These are phyloP conservation scores for Gambusia holbrooki DNA, from an alignment of 2,113 vertebrate species.

Conservation along the genomic window DNA sequence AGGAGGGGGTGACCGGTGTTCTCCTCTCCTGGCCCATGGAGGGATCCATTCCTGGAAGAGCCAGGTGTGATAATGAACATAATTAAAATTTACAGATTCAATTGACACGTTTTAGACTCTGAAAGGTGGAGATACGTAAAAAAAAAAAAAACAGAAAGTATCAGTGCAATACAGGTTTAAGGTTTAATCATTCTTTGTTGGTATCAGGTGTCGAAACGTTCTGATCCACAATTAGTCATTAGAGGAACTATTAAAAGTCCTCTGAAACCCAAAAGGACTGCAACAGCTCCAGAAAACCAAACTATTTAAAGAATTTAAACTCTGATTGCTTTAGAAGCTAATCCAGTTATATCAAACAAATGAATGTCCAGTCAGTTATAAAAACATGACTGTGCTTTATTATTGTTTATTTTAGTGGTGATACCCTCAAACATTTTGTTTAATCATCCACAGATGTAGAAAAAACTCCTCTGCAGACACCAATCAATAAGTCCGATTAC, in stretches of 20 bases:
- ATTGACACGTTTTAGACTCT: too few species aligned
- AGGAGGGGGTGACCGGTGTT: constrained; percentile 89
- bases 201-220: not conserved
- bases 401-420: not conserved
- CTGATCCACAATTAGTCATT: not conserved
- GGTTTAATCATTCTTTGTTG: not conserved
- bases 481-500: constrained; percentile 54
- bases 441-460: not conserved
- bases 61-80: too few species aligned
- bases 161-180: not conserved
- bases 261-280: not conserved
- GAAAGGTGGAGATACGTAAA: not conserved
- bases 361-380: not conserved
- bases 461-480: constrained; percentile 6
- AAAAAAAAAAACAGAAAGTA: not conserved
- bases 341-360: not conserved
- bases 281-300: not conserved
- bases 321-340: not conserved
- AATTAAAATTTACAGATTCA: too few species aligned
- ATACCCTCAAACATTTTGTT: not conserved
- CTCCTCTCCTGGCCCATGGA: constrained; percentile 87
- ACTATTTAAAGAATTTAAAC: not conserved
- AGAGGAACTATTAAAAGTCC: not conserved
- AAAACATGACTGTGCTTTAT: not conserved
- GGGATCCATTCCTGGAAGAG: constrained; percentile 85